These are phyloP conservation scores for Heliconius aoede DNA, from an alignment of 2,888 invertebrate species.

Conservation along the genomic window DNA sequence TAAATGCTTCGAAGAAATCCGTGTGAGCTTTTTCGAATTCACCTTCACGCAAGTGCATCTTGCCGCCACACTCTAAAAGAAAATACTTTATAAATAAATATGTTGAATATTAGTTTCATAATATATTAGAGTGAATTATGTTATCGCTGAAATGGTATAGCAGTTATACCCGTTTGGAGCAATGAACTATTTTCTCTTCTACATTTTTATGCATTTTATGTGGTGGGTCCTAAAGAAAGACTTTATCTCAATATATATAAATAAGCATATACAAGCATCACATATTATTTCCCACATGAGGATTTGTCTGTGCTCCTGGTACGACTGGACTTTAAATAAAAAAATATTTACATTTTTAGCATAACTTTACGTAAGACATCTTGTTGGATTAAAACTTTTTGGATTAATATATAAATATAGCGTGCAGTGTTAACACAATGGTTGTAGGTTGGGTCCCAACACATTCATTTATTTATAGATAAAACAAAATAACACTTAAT, in stretches of 20 bases:
- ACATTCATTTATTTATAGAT: neutral
- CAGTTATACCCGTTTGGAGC: neutral
- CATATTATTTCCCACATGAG: too few species aligned
- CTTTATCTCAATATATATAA: too few species aligned
- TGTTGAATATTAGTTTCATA: neutral
- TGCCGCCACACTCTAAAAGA: slow-evolving; percentile 96
- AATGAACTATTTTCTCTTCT: neutral
- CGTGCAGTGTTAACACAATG: neutral
- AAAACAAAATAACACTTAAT: too few species aligned
- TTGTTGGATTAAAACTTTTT: neutral
- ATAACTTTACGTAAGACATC: neutral
- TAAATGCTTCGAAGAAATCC: slow-evolving; percentile 99
- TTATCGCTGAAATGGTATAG: too few species aligned
- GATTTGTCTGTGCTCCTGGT: too few species aligned
- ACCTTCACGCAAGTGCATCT: slow-evolving; percentile 99
- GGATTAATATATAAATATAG: neutral
- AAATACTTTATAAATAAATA: neutral
- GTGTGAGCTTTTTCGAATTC: slow-evolving; percentile 99
- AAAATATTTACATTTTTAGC: too few species aligned
- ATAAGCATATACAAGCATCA: too few species aligned
- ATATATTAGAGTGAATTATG: neutral
- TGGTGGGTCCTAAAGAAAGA: too few species aligned
- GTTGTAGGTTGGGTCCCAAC: neutral
- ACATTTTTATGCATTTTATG: too few species aligned
- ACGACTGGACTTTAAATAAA: too few species aligned